Base-by-base conservation (phyloP, 2,797 vertebrate species). In the Myotis planiceps region DNA sequence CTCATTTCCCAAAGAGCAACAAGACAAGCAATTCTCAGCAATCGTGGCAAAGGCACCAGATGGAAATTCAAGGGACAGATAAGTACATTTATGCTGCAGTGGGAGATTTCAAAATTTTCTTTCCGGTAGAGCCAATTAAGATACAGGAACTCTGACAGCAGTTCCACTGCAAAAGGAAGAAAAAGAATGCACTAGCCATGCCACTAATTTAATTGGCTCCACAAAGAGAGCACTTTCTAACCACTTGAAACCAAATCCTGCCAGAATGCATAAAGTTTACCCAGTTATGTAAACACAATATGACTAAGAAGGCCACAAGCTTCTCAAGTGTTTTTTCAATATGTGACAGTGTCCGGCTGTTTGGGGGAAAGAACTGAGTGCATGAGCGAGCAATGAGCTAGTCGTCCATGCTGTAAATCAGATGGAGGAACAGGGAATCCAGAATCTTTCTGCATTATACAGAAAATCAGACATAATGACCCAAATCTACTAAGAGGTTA, bases 141-240 rank as follows among this genome's bases (percentile, higher is more conserved):
- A 98, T 15, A 96, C 39, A 84, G 95, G 82, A 96, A 95, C 95
- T 97, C 96, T 98, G 97, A 98, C 94, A 96, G 96, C 94, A 97
- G 95, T 96, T 97, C 90, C 81, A 97, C 96, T 95, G 93, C 87
- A 97, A 96, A 97, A 45, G 71, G 97, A 94, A 94, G 97, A 68
- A 90, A 97, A 94, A 96, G 94, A 97, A 96, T n/a, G 82, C 29
- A 63, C 96, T 88, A 95, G 94, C 92, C 86, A 71, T 98, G 97
- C 95, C 95, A 96, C 98, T 97, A 94, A 96, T 98, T 98, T 98
- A 98, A 98, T 98, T 98, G 96, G 93, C 78, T 98, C 87, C 95
- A 97, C 92, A 93, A 96, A 97, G 90, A 93, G 74, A 97, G 76
- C 92, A 92, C 97, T 98, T 95, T 86, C 92, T 88, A 93, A 85